Base-by-base conservation (phyloP, 1,140 invertebrate species). In the Drosophila ambigua region DNA sequence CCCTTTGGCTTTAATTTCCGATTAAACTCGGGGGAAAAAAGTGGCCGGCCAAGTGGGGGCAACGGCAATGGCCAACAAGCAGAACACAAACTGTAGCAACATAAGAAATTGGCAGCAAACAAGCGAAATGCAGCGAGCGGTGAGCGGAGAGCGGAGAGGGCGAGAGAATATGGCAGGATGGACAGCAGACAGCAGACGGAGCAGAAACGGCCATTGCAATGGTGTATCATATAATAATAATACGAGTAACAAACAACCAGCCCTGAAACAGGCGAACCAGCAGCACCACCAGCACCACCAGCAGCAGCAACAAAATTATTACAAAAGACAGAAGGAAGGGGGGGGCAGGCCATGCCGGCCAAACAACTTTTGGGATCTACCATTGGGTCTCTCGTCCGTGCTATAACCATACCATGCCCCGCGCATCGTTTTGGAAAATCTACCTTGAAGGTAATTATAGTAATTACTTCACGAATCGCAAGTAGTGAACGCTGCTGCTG, bases 391-490 rank as follows among this genome's bases (percentile, higher is more conserved):
- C 35, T 39, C 35, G 35, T 54, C 71, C 39, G 44, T 16, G 20
- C n/a, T 44, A 26, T 9, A 24, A 4, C 54, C 26, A n/a, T 26
- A 8, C 11, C 55, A 66, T 72, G 65, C 77, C 72, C 65, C 77
- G 72, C 78, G 74, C 89, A 91, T 91, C 89, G 82, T 91, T 91
- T 91, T 91, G 89, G 89, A 91, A 91, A 91, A 91, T 91, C 89
- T 91, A 91, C 89, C 89, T 91, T 83, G 81, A 91, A 91, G 89
- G 89, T 91, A 91, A 91, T 91, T 91, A 91, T 91, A 91, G 89
- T 91, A 91, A 91, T 91, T 91, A 91, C 84, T 91, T 91, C 89
- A 91, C 89, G 89, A 91, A 91, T 91, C 84, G 89, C 89, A 91
- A 85, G 79, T 88, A 88, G 83, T 88, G 72, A 87, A 52, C 82